These are phyloP conservation scores for Notoglanidium macrostoma DNA, from an alignment of 2,797 vertebrate genomes.

Conservation along the genomic window DNA sequence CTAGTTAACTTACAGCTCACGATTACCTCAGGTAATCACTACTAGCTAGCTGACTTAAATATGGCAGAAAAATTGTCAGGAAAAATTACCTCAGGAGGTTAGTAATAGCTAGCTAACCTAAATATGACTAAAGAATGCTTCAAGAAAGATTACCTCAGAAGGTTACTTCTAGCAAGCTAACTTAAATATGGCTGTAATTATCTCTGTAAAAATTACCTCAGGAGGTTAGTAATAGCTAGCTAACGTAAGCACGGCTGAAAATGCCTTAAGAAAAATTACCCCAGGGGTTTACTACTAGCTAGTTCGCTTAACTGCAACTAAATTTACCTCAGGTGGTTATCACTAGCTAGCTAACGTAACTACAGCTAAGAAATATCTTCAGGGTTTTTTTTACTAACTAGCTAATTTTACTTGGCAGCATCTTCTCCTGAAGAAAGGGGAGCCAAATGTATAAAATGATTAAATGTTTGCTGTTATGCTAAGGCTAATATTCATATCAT, in stretches of 20 bases:
- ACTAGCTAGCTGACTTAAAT: background rate
- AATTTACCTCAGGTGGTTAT: background rate
- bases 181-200: background rate
- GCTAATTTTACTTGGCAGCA: background rate
- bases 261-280: background rate
- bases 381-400: background rate
- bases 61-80: too few relatives aligned
- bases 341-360: background rate
- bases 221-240: background rate
- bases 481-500: background rate
- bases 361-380: background rate
- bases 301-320: background rate
- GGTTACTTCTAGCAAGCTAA: background rate
- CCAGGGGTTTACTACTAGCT: background rate
- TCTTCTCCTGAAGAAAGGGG: background rate
- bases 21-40: background rate
- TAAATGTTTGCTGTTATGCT: background rate
- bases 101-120: background rate
- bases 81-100: background rate
- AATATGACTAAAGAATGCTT: too few relatives aligned
- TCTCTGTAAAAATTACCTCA: background rate
- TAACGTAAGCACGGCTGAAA: background rate
- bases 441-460: too few relatives aligned
- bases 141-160: background rate
- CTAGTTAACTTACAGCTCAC: background rate